Evolutionary conservation across 2,888 invertebrate species (phyloP).

Genomic region (Polydrusus cervinus): DNA sequence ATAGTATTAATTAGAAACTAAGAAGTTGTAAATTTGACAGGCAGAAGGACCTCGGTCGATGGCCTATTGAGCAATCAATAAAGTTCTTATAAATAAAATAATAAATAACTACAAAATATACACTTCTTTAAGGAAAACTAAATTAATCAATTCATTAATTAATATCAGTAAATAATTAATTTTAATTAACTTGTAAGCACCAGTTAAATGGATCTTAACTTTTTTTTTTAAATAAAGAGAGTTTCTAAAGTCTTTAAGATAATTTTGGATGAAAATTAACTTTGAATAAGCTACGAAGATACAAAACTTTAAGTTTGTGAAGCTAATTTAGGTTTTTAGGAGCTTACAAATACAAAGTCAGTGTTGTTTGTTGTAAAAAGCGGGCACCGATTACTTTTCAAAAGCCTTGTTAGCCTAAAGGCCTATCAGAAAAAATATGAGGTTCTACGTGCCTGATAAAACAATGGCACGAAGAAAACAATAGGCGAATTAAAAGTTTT

Average conservation of each 20-base stretch:
- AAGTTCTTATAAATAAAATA: too few relatives aligned
- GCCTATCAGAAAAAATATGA: too few relatives aligned
- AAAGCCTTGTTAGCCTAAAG: too few relatives aligned
- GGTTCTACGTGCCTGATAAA: too few relatives aligned
- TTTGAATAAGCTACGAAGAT: conserved; percentile 1
- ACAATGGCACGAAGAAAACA: too few relatives aligned
- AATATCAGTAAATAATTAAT: neutral
- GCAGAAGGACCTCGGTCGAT: too few relatives aligned
- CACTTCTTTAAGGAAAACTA: neutral
- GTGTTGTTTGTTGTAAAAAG: neutral
- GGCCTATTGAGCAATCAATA: too few relatives aligned
- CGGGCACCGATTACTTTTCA: neutral
- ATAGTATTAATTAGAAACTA: too few relatives aligned
- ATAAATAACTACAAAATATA: too few relatives aligned
- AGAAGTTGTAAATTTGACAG: too few relatives aligned
- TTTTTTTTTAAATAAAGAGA: neutral
- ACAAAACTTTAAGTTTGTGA: neutral
- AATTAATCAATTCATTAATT: conserved; percentile 3
- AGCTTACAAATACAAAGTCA: conserved; percentile 1
- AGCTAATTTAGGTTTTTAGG: neutral
- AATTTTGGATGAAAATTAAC: neutral
- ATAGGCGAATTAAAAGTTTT: too few relatives aligned
- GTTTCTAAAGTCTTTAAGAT: neutral
- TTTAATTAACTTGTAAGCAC: neutral
- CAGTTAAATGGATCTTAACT: neutral